These are phyloP conservation scores for Auanema sp. DNA, from an alignment of 2,888 invertebrate species.

Conservation along the genomic window DNA sequence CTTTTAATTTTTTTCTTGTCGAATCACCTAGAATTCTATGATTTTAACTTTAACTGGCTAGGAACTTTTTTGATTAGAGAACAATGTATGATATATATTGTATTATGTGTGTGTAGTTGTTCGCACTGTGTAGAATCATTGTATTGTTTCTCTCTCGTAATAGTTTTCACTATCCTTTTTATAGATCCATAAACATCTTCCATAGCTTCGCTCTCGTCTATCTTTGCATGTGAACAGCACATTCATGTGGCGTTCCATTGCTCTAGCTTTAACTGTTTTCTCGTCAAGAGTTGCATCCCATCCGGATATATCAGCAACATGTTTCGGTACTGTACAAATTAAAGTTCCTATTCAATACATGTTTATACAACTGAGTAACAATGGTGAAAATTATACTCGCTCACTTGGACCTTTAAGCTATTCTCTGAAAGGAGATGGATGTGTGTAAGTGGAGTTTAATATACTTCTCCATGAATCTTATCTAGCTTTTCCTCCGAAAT, in stretches of 20 bases:
- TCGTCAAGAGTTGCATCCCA: too few relatives aligned
- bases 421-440: neutral
- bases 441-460: neutral
- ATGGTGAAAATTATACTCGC: slow-evolving; percentile 5
- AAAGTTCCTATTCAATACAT: slow-evolving; percentile 11
- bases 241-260: neutral
- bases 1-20: too few relatives aligned
- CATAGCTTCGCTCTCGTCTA: too few relatives aligned
- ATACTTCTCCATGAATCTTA: neutral
- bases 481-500: neutral
- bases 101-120: too few relatives aligned
- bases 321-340: slow-evolving; percentile 15
- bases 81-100: too few relatives aligned
- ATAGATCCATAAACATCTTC: too few relatives aligned
- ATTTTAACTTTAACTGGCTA: too few relatives aligned
- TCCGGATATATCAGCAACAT: slow-evolving; percentile 7
- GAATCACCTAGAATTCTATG: too few relatives aligned
- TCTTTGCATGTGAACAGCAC: neutral
- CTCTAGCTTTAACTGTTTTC: neutral
- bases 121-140: too few relatives aligned
- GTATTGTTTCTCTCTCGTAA: too few relatives aligned
- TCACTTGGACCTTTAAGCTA: neutral
- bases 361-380: slow-evolving; percentile 10
- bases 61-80: too few relatives aligned
- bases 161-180: too few relatives aligned